Percentiles rank a stretch among this genome's conserved stretches.
Evolutionary conservation across 1,140 invertebrate genomes (phyloP).

Genomic region (Lordiphosa collinella): DNA sequence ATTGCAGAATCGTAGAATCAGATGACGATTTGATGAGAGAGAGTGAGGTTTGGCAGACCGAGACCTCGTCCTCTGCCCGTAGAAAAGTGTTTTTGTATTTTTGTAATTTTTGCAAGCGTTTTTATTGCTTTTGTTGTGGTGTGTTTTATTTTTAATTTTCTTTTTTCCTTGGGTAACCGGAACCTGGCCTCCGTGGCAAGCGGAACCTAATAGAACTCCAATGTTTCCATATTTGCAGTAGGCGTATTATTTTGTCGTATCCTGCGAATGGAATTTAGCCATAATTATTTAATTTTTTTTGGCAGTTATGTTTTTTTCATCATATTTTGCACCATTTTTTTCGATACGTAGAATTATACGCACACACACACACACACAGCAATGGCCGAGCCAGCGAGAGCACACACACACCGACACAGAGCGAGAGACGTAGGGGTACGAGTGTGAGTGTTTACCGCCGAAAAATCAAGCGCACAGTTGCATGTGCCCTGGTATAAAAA

Average conservation of each 20-base stretch:
- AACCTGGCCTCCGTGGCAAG: slow-evolving; percentile 19
- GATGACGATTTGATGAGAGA: too few species aligned
- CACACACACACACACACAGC: slow-evolving; percentile 54
- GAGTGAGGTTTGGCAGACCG: slow-evolving; percentile 1
- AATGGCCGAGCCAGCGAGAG: slow-evolving; percentile 48
- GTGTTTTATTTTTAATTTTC: slow-evolving; percentile 19
- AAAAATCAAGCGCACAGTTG: slow-evolving; percentile 77
- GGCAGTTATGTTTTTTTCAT: slow-evolving; percentile 56
- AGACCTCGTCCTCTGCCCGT: slow-evolving; percentile 29
- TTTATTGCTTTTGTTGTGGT: slow-evolving; percentile 46
- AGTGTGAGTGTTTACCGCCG: slow-evolving; percentile 77
- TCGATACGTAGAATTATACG: slow-evolving; percentile 75
- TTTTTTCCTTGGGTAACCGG: slow-evolving; percentile 13
- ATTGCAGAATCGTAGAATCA: background rate
- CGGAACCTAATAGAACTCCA: slow-evolving; percentile 38
- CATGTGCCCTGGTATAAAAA: slow-evolving; percentile 56
- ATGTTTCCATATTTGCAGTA: slow-evolving; percentile 35
- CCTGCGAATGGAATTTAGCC: slow-evolving; percentile 57
- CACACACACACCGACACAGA: slow-evolving; percentile 15
- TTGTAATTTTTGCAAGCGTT: slow-evolving; percentile 37
- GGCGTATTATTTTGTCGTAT: slow-evolving; percentile 45
- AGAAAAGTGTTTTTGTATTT: slow-evolving; percentile 25
- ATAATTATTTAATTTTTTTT: slow-evolving; percentile 10
- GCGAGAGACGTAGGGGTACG: slow-evolving; percentile 61
- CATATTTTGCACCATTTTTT: slow-evolving; percentile 79